Percentiles rank a stretch among this genome's conserved stretches.
phyloP scores from a whole-genome alignment of 2,888 invertebrate species.

The Eurytoma adleriae region DNA sequence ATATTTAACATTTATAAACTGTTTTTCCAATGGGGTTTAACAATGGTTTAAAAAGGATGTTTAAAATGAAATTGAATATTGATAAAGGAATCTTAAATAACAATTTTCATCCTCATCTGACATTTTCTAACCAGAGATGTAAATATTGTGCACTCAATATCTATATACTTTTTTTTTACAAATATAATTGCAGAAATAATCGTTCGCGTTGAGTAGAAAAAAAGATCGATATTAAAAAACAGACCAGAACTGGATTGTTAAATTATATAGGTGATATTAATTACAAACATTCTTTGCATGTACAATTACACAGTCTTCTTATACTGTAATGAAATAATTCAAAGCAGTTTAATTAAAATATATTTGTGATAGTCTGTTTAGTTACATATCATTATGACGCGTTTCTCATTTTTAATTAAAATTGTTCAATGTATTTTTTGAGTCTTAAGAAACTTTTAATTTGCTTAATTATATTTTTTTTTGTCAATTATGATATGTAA shows the following conservation, averaged over 20 bases:
- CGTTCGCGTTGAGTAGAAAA: neutral
- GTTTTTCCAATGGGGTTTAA: neutral
- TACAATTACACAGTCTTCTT: neutral
- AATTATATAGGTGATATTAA: neutral
- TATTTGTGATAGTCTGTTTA: neutral
- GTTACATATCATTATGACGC: neutral
- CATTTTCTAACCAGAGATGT: neutral
- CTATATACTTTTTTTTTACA: neutral
- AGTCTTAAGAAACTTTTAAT: neutral
- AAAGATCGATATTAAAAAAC: neutral
- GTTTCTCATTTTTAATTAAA: neutral
- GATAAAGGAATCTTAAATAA: neutral
- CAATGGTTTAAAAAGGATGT: neutral
- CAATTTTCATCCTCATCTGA: neutral
- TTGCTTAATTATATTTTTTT: neutral
- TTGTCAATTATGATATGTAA: neutral
- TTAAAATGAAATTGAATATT: neutral
- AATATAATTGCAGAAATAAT: neutral
- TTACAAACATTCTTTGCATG: neutral
- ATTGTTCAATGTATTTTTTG: neutral
- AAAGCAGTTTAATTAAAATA: neutral
- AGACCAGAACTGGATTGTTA: neutral
- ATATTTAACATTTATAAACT: conserved; percentile 4
- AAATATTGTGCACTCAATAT: conserved; percentile 1
- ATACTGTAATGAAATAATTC: neutral